Conservation (phyloP, 2,888 invertebrate genomes). For the Spisula solida region DNA sequence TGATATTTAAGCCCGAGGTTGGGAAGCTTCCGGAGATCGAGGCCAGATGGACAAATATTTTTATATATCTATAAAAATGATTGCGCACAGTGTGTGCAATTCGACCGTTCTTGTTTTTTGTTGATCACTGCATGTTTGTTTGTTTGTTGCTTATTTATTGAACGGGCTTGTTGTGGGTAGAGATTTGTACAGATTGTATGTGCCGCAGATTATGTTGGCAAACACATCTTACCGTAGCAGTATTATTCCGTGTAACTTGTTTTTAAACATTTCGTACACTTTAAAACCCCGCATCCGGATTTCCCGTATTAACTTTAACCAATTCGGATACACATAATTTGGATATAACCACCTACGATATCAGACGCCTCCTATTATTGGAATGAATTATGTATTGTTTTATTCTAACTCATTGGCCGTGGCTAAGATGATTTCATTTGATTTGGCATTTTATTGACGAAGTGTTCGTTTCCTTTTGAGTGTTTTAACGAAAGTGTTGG, state of each 20-base stretch:
- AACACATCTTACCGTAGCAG: constrained; percentile 20
- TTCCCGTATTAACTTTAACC: background rate
- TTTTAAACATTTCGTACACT: background rate
- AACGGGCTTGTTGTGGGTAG: background rate
- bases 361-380: no score
- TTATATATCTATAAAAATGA: background rate
- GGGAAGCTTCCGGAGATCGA: background rate
- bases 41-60: background rate
- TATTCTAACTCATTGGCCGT: no score
- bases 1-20: no score
- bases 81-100: background rate
- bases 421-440: no score
- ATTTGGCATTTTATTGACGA: no score
- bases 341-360: no score
- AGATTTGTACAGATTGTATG: constrained; percentile 2
- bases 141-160: background rate
- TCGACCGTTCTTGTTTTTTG: no score
- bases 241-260: constrained; percentile 22
- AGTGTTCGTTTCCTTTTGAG: no score
- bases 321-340: background rate
- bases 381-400: no score
- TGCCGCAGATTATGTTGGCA: background rate
- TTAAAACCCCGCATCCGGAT: constrained; percentile 1
- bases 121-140: background rate
- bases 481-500: no score